A percentile compares a stretch with the other conserved stretches of the same genome.
These are phyloP conservation scores for Philaethria dido DNA, from an alignment of 2,888 invertebrate species.

Conservation along the genomic window DNA sequence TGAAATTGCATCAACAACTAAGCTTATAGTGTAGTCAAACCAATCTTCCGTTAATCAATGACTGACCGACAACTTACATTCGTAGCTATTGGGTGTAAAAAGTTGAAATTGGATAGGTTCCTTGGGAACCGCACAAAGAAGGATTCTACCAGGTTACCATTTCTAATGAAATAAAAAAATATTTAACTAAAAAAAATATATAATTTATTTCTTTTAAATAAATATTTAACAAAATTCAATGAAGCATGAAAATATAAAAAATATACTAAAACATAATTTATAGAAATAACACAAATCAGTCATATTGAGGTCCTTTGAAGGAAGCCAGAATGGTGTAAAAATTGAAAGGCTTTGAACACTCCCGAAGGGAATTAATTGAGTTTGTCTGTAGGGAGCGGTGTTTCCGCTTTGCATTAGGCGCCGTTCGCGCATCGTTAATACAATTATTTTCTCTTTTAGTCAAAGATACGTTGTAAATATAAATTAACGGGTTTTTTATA, in stretches of 20 bases:
- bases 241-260: background rate
- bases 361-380: constrained; percentile 80
- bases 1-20: no score
- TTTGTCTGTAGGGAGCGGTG: constrained; percentile 77
- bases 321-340: constrained; percentile 66
- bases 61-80: no score
- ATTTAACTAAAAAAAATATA: no score
- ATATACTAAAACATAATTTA: constrained; percentile 14
- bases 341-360: constrained; percentile 75
- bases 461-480: constrained; percentile 31
- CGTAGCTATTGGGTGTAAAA: no score
- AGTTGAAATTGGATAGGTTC: no score
- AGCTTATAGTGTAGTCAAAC: no score
- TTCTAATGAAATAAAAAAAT: no score
- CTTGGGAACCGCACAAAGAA: no score
- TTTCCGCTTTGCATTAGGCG: constrained; percentile 77
- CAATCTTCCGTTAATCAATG: no score
- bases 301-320: constrained; percentile 35
- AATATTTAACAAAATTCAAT: background rate
- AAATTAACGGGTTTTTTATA: constrained; percentile 13
- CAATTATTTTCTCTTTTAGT: constrained; percentile 68
- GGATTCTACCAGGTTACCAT: no score
- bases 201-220: no score
- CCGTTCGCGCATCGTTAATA: constrained; percentile 69
- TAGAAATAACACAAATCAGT: constrained; percentile 28